Evolutionary conservation across 2,113 vertebrate species (phyloP).

Genomic region (Perca fluviatilis): DNA sequence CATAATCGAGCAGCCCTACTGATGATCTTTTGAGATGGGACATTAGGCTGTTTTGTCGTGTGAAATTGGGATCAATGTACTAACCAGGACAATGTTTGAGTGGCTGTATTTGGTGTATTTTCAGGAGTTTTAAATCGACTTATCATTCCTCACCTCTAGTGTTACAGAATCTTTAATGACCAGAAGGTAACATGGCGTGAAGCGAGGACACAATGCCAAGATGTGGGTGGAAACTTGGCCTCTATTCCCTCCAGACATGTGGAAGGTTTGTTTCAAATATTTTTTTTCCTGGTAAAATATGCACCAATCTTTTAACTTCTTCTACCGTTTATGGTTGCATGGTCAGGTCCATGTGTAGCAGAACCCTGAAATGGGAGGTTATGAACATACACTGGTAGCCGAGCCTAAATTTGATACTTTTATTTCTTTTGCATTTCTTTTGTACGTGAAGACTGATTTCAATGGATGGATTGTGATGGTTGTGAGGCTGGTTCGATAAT

Average conservation of each 20-base stretch:
- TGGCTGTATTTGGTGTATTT: neutral
- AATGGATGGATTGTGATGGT: neutral
- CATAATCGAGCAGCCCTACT: too few relatives aligned
- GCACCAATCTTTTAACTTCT: neutral
- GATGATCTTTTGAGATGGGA: neutral
- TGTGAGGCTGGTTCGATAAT: neutral
- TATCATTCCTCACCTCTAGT: constrained; percentile 1
- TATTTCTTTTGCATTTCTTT: neutral
- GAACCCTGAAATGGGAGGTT: neutral
- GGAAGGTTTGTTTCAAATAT: neutral
- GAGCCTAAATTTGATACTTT: too few relatives aligned
- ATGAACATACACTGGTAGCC: too few relatives aligned
- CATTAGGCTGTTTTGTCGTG: neutral
- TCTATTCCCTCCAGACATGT: constrained; percentile 2
- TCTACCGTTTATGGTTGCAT: neutral
- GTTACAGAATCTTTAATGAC: neutral
- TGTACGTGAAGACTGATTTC: neutral
- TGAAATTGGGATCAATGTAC: neutral
- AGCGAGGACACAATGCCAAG: neutral
- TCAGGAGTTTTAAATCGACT: neutral
- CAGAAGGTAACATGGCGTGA: neutral
- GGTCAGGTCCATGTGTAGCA: neutral
- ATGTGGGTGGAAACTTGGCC: neutral
- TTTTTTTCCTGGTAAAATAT: neutral
- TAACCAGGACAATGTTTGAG: neutral